Conservation (phyloP, 2,113 vertebrate genomes). For the Dryoscopus gambensis region DNA sequence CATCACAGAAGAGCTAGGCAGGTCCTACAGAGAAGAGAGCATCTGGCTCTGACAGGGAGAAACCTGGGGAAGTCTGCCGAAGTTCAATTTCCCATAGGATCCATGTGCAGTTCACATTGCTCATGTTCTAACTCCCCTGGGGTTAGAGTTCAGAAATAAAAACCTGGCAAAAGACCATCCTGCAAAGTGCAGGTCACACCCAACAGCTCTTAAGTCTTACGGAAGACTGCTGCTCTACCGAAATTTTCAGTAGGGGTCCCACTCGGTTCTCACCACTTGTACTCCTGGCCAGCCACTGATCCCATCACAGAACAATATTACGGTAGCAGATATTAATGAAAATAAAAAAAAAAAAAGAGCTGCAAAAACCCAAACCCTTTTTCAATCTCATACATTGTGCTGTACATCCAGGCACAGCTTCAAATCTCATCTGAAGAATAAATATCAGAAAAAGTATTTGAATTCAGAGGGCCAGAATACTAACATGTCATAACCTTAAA, state of each 20-base stretch:
- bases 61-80: neutral
- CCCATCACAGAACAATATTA: neutral
- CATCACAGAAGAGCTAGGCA: neutral
- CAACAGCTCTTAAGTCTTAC: neutral
- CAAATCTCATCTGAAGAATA: neutral
- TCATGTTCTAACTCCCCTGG: neutral
- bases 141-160: neutral
- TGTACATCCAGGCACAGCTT: neutral
- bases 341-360: neutral
- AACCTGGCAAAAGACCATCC: neutral
- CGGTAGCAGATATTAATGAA: neutral
- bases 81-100: neutral
- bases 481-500: neutral
- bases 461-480: neutral
- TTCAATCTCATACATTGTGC: neutral
- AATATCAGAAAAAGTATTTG: neutral
- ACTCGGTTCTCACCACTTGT: neutral
- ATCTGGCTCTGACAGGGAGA: neutral
- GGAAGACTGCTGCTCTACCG: neutral
- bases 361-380: neutral
- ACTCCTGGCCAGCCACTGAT: neutral
- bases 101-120: neutral
- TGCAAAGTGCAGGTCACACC: neutral
- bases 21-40: neutral
- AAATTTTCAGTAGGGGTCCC: neutral